Evolutionary conservation across 1,140 invertebrate genomes (phyloP).

Genomic region (Mactra quadrangularis): DNA sequence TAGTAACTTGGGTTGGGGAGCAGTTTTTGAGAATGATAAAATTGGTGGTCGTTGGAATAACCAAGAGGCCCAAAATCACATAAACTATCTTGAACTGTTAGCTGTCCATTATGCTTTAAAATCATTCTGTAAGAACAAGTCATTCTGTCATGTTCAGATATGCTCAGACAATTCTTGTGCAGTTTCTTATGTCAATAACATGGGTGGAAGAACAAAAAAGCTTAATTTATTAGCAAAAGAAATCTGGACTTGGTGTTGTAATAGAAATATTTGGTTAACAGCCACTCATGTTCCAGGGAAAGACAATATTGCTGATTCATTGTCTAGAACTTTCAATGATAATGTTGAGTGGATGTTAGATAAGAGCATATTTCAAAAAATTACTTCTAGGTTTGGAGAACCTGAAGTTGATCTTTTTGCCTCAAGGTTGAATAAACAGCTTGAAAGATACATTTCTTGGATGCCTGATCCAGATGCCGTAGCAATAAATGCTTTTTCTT

Average conservation of each 20-base stretch:
- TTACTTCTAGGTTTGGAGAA: not conserved
- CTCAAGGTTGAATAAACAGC: slow-evolving; percentile 54
- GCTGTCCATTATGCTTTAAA: not conserved
- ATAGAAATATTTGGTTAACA: slow-evolving; percentile 24
- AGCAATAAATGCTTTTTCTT: slow-evolving; percentile 59
- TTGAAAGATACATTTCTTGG: slow-evolving; percentile 56
- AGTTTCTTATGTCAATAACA: slow-evolving; percentile 49
- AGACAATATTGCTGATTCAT: slow-evolving; percentile 5
- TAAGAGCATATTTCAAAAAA: not conserved
- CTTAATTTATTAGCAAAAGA: not conserved
- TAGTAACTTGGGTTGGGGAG: slow-evolving; percentile 20
- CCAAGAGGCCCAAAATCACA: slow-evolving; percentile 15
- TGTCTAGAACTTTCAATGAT: slow-evolving; percentile 25
- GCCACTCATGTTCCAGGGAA: slow-evolving; percentile 11
- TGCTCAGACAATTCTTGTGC: slow-evolving; percentile 60
- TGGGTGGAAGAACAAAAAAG: slow-evolving; percentile 57
- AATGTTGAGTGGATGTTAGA: slow-evolving; percentile 34
- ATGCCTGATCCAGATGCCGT: slow-evolving; percentile 55
- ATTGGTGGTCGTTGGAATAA: slow-evolving; percentile 41
- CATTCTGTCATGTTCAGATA: slow-evolving; percentile 23
- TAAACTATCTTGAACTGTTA: slow-evolving; percentile 24
- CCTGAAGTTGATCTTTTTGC: slow-evolving; percentile 56
- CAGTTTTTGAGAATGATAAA: slow-evolving; percentile 9
- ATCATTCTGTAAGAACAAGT: slow-evolving; percentile 12
- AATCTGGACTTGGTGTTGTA: slow-evolving; percentile 10